These are phyloP conservation scores for Adrianichthys oophorus DNA, from an alignment of 2,797 vertebrate genomes.

Conservation along the genomic window DNA sequence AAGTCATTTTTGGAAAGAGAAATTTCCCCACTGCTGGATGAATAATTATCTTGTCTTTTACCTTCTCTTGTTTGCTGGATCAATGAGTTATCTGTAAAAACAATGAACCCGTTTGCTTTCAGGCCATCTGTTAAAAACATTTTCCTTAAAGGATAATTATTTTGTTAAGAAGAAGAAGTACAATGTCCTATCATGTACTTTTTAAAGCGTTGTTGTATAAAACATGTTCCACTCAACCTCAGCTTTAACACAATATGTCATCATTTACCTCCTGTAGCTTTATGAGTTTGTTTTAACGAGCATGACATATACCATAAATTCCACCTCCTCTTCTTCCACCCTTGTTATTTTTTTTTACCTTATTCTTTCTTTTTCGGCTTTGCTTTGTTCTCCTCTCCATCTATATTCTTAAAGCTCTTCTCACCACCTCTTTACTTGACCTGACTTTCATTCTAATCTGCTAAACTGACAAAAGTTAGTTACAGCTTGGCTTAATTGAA, in stretches of 20 bases:
- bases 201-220: neutral
- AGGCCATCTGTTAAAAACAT: too few species aligned
- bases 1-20: too few species aligned
- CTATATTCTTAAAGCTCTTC: neutral
- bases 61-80: too few species aligned
- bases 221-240: neutral
- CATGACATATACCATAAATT: slow-evolving; percentile 70
- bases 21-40: too few species aligned
- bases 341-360: neutral
- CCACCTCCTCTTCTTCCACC: slow-evolving; percentile 9
- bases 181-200: neutral
- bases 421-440: neutral
- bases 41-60: too few species aligned
- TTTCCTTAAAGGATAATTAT: too few species aligned
- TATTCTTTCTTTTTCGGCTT: slow-evolving; percentile 25
- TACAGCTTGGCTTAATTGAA: slow-evolving; percentile 24
- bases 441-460: slow-evolving; percentile 17
- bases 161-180: too few species aligned
- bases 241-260: neutral
- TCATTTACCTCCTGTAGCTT: slow-evolving; percentile 61
- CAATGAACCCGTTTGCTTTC: too few species aligned
- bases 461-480: slow-evolving; percentile 28
- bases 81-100: too few species aligned
- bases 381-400: slow-evolving; percentile 11
- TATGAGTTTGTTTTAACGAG: slow-evolving; percentile 61